Percentiles rank a stretch among this genome's conserved stretches.
These are phyloP conservation scores for Chloroceryle amazona DNA, from an alignment of 2,797 vertebrate species.

Conservation along the genomic window DNA sequence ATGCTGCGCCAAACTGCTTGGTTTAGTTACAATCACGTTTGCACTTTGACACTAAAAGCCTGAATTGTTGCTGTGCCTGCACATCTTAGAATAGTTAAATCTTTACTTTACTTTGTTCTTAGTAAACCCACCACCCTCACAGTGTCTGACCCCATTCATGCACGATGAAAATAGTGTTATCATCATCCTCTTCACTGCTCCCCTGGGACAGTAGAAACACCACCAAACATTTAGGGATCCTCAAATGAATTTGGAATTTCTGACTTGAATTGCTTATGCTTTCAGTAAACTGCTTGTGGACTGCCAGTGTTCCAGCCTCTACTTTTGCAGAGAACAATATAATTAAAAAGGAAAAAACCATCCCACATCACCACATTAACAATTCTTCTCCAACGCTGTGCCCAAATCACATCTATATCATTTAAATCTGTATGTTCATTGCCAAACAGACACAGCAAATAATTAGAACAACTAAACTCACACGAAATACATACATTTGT, in stretches of 20 bases:
- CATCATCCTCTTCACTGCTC: background rate
- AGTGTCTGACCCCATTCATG: background rate
- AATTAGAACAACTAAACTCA: conserved; percentile 1
- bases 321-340: background rate
- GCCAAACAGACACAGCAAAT: background rate
- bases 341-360: background rate
- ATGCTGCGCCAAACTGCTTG: background rate
- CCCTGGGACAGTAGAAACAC: background rate
- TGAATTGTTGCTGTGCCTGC: background rate
- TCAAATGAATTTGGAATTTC: background rate
- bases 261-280: background rate
- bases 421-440: background rate
- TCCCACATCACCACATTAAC: background rate
- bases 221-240: background rate
- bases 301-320: background rate
- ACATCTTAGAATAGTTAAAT: background rate
- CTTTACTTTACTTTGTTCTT: background rate
- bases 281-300: background rate
- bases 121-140: background rate
- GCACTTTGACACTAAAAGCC: background rate
- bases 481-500: background rate
- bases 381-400: background rate
- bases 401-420: background rate
- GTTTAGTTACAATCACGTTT: background rate
- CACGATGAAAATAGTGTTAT: background rate